These are phyloP conservation scores for Neotragus moschatus DNA, from an alignment of 2,113 vertebrate genomes.

Conservation along the genomic window DNA sequence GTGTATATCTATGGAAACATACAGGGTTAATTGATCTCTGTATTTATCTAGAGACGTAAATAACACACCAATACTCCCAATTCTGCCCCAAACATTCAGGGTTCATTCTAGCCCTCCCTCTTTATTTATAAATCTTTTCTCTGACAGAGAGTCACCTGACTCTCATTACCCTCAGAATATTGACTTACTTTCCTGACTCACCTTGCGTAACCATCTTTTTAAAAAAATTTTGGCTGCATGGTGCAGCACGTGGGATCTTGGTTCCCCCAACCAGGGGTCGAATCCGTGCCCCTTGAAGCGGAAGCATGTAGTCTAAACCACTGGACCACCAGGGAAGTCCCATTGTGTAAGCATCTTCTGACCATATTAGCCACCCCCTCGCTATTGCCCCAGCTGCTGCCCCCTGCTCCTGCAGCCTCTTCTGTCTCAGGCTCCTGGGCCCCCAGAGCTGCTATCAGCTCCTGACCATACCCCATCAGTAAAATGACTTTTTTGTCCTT, in stretches of 20 bases:
- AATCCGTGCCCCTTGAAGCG: background rate
- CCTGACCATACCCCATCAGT: background rate
- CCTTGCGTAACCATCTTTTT: background rate
- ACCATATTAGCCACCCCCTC: background rate
- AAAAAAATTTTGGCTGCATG: background rate
- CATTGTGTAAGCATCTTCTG: background rate
- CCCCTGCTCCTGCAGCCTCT: background rate
- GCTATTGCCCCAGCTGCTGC: background rate
- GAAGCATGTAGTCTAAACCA: background rate
- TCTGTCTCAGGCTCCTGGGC: too few relatives aligned
- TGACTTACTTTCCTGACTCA: background rate
- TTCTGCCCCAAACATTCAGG: background rate
- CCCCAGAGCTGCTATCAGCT: background rate
- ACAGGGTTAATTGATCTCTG: background rate
- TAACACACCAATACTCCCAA: background rate
- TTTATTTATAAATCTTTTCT: background rate
- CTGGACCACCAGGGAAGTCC: background rate
- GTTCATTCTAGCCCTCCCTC: background rate
- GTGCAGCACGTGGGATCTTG: background rate
- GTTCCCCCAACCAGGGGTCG: background rate
- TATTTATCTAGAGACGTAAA: background rate
- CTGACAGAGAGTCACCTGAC: background rate
- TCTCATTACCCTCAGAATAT: background rate
- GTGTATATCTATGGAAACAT: background rate
- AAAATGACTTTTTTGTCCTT: background rate